A percentile compares a stretch with the other conserved stretches of the same genome.
Evolutionary conservation across 1,140 invertebrate species (phyloP).

Genomic region (Drosophila miranda): DNA sequence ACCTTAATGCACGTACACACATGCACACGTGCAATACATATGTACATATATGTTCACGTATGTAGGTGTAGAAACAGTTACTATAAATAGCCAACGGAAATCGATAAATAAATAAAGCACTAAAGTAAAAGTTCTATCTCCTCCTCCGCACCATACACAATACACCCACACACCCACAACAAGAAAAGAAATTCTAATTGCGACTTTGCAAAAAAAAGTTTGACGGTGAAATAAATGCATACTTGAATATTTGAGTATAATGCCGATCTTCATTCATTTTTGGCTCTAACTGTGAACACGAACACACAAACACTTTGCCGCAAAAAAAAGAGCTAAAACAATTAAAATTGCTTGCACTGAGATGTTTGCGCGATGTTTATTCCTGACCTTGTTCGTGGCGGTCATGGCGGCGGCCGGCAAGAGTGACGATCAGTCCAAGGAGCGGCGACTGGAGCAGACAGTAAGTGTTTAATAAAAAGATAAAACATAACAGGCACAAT

Average conservation of each 20-base stretch:
- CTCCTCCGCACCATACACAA: slow-evolving; percentile 2
- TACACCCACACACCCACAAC: background rate
- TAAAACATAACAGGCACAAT: too few relatives aligned
- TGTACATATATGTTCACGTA: slow-evolving; percentile 4
- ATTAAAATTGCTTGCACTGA: slow-evolving; percentile 25
- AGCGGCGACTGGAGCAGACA: slow-evolving; percentile 12
- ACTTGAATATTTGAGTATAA: slow-evolving; percentile 25
- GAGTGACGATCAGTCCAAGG: slow-evolving; percentile 27
- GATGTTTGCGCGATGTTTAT: slow-evolving; percentile 54
- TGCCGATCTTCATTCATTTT: slow-evolving; percentile 1
- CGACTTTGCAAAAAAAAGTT: slow-evolving; percentile 49
- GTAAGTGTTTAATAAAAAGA: slow-evolving; percentile 18
- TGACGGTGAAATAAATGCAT: slow-evolving; percentile 17
- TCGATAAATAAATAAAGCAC: slow-evolving; percentile 69
- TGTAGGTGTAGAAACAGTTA: slow-evolving; percentile 11
- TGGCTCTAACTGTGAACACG: slow-evolving; percentile 9
- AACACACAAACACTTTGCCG: background rate
- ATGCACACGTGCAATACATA: slow-evolving; percentile 23
- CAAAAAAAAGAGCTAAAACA: slow-evolving; percentile 15
- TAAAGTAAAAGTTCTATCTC: slow-evolving; percentile 44
- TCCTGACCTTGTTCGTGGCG: slow-evolving; percentile 40
- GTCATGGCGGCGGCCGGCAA: slow-evolving; percentile 26
- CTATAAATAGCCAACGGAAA: slow-evolving; percentile 70
- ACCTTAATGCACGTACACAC: slow-evolving; percentile 45
- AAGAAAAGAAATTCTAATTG: slow-evolving; percentile 45